These are phyloP conservation scores for Anguilla japonica DNA, from an alignment of 2,113 vertebrate species.

Conservation along the genomic window DNA sequence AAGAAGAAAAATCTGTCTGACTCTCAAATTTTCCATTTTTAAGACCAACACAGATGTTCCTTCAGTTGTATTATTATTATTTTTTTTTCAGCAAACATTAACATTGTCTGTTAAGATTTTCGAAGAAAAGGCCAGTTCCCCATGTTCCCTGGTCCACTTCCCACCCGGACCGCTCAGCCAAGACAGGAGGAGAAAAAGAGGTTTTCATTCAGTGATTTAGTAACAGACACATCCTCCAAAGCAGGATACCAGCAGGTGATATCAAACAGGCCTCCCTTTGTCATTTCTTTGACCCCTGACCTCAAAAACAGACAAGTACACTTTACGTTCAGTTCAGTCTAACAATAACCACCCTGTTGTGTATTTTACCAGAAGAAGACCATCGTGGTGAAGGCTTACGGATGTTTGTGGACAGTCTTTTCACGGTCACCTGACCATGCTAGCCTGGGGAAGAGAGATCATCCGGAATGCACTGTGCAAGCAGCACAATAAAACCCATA, in stretches of 20 bases:
- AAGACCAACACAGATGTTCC: too few species aligned
- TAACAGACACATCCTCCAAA: background rate
- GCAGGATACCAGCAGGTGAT: too few species aligned
- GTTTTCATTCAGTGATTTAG: background rate
- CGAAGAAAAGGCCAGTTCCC: too few species aligned
- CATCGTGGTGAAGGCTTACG: background rate
- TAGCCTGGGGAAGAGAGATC: background rate
- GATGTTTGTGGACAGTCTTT: background rate
- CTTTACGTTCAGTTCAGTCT: background rate
- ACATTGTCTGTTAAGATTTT: too few species aligned
- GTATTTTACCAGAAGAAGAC: background rate
- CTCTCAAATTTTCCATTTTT: background rate
- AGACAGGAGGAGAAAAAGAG: background rate
- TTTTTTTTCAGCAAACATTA: too few species aligned
- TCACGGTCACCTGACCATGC: background rate
- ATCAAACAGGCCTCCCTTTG: background rate
- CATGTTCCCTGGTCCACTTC: background rate
- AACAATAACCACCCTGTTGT: background rate
- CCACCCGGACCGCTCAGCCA: background rate
- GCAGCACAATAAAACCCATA: background rate
- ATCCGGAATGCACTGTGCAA: background rate
- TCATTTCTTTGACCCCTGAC: background rate
- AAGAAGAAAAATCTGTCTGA: background rate
- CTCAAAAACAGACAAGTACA: background rate
- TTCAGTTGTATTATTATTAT: too few species aligned